A percentile compares a stretch with the other conserved stretches of the same genome.
phyloP scores from a whole-genome alignment of 92 coral and sea anemone genomes.

The Porites evermanni region DNA sequence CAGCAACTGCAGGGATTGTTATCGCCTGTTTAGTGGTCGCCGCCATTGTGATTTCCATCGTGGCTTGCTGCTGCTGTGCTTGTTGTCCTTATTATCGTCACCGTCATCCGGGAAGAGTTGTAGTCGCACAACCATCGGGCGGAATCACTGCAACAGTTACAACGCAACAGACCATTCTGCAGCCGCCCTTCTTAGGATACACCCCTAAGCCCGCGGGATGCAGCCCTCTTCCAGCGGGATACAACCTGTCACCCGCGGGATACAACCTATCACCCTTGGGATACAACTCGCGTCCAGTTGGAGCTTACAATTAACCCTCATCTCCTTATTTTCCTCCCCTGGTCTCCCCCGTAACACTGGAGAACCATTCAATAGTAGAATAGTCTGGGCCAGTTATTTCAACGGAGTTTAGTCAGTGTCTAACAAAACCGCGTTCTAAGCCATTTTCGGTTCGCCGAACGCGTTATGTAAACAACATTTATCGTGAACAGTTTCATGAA shows the following conservation, averaged over 20 bases:
- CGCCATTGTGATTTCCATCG: not conserved
- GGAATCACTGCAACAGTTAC: not conserved
- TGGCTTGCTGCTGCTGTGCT: constrained; percentile 22
- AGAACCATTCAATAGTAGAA: too few species aligned
- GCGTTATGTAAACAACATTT: too few species aligned
- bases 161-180: not conserved
- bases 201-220: not conserved
- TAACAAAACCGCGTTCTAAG: too few species aligned
- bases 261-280: not conserved
- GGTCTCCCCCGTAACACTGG: too few species aligned
- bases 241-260: not conserved
- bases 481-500: too few species aligned
- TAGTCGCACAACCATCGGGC: not conserved
- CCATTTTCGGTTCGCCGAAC: too few species aligned
- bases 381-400: too few species aligned
- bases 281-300: not conserved
- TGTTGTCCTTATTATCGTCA: constrained; percentile 36
- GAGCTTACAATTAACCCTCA: not conserved
- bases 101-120: constrained; percentile 12
- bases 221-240: not conserved
- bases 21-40: constrained; percentile 2
- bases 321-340: too few species aligned
- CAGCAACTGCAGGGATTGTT: not conserved
- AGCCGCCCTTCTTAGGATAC: not conserved
- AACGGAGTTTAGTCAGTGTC: too few species aligned